phyloP scores from a whole-genome alignment of 2,888 invertebrate species.

The Boloria selene region DNA sequence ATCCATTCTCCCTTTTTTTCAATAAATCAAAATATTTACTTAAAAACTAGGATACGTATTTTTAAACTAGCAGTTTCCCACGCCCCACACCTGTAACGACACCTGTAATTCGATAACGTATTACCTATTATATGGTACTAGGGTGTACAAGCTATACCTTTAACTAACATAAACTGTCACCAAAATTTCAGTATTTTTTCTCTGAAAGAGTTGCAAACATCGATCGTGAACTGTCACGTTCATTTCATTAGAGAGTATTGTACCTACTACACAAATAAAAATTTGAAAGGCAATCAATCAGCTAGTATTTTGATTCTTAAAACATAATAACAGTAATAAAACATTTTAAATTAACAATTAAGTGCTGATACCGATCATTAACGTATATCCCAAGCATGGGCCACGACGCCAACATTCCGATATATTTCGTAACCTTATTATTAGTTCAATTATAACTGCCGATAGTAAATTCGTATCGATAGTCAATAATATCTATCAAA shows the following conservation, averaged over 20 bases:
- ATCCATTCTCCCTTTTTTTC: too few relatives aligned
- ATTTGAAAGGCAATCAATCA: conserved; percentile 1
- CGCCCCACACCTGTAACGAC: too few relatives aligned
- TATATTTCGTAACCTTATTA: conserved; percentile 37
- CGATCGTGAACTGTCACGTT: too few relatives aligned
- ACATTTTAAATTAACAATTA: conserved; percentile 39
- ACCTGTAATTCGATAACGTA: too few relatives aligned
- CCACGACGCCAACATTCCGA: conserved; percentile 29
- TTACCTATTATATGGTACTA: too few relatives aligned
- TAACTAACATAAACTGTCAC: too few relatives aligned
- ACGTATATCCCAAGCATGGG: conserved; percentile 7
- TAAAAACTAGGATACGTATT: too few relatives aligned
- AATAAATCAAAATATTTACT: too few relatives aligned
- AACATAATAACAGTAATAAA: conserved; percentile 29
- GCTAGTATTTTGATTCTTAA: conserved; percentile 24
- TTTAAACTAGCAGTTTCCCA: too few relatives aligned
- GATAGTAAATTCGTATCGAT: conserved; percentile 9
- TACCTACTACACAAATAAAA: neutral
- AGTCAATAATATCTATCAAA: neutral
- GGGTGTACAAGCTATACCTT: too few relatives aligned
- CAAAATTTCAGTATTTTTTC: too few relatives aligned
- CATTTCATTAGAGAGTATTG: neutral
- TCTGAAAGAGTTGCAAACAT: too few relatives aligned
- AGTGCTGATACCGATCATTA: conserved; percentile 32
- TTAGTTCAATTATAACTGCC: conserved; percentile 35